Evolutionary conservation across 2,113 vertebrate species (phyloP).

Genomic region (Pavo muticus): DNA sequence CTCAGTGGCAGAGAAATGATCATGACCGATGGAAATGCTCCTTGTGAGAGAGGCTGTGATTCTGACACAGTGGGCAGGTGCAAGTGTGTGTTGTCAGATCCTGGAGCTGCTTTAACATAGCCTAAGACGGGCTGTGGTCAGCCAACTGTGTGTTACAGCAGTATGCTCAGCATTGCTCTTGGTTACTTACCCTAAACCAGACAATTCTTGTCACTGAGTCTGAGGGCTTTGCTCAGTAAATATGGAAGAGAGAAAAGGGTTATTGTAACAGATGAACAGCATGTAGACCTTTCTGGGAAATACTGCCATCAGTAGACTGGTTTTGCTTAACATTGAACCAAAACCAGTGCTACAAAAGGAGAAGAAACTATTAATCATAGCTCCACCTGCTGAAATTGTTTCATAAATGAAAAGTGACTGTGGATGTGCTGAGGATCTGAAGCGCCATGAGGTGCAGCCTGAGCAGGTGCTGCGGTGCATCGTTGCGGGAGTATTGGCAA

Average conservation of each 20-base stretch:
- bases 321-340: background rate
- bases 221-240: background rate
- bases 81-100: background rate
- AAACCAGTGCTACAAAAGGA: background rate
- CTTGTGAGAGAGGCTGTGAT: background rate
- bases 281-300: background rate
- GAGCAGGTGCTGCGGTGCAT: accelerated
- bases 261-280: background rate
- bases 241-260: background rate
- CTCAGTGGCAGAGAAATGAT: background rate
- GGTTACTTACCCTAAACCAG: background rate
- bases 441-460: background rate
- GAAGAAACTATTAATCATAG: background rate
- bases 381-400: background rate
- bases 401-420: background rate
- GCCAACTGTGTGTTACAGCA: background rate
- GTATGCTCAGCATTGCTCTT: background rate
- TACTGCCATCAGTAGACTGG: accelerated
- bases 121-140: background rate
- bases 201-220: background rate
- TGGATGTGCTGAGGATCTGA: background rate
- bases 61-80: background rate
- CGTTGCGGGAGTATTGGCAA: background rate
- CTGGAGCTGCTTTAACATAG: background rate
- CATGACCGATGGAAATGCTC: background rate